Evolutionary conservation across 2,888 invertebrate genomes (phyloP).

Genomic region (Macroteleia sp.): DNA sequence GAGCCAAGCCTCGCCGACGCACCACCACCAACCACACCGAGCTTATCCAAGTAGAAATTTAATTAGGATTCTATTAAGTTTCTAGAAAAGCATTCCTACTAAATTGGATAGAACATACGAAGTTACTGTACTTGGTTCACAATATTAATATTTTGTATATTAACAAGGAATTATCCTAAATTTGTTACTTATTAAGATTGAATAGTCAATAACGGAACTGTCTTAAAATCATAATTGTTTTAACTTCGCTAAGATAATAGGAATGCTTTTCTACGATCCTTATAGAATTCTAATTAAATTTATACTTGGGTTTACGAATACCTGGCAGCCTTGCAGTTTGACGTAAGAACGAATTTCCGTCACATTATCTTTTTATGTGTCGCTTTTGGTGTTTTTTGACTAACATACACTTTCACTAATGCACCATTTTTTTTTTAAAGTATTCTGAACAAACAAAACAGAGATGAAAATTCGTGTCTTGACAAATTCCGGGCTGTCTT

Average conservation of each 20-base stretch:
- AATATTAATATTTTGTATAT: too few species aligned
- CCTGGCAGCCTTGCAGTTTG: slow-evolving; percentile 32
- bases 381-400: slow-evolving; percentile 12
- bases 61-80: background rate
- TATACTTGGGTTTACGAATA: slow-evolving; percentile 28
- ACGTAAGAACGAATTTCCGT: slow-evolving; percentile 12
- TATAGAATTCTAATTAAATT: slow-evolving; percentile 5
- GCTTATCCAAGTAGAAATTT: slow-evolving; percentile 27
- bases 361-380: slow-evolving; percentile 12
- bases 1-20: slow-evolving; percentile 77
- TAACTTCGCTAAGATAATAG: too few species aligned
- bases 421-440: too few species aligned
- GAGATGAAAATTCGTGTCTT: slow-evolving; percentile 29
- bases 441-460: slow-evolving; percentile 13
- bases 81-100: slow-evolving; percentile 1
- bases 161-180: too few species aligned
- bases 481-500: slow-evolving; percentile 54
- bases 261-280: too few species aligned
- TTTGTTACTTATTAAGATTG: too few species aligned
- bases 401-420: slow-evolving; percentile 20
- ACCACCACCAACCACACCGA: slow-evolving; percentile 76
- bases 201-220: too few species aligned
- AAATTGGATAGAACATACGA: too few species aligned
- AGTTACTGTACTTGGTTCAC: too few species aligned
- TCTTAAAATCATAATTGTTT: too few species aligned